phyloP scores from a whole-genome alignment of 2,888 invertebrate genomes.

The Acronicta aceris region DNA sequence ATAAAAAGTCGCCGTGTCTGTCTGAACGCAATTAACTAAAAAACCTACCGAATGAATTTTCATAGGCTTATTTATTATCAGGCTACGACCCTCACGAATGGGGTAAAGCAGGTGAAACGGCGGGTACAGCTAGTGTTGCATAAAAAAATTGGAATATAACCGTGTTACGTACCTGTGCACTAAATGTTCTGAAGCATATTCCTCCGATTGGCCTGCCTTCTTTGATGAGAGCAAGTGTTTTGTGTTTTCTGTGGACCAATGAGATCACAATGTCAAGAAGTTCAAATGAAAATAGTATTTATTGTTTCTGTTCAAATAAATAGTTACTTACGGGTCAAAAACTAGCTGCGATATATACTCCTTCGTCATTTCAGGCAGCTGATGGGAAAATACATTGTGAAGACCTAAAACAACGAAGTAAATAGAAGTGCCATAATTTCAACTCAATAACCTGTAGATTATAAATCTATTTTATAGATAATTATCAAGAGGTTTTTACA shows the following conservation, averaged over 20 bases:
- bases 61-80: no score
- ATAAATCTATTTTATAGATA: no score
- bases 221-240: constrained; percentile 96
- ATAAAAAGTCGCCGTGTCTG: no score
- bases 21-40: no score
- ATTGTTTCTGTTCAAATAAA: constrained; percentile 3
- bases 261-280: background rate
- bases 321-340: constrained; percentile 94
- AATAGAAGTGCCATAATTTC: no score
- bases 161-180: constrained; percentile 91
- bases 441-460: no score
- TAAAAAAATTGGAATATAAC: no score
- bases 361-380: constrained; percentile 98
- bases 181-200: constrained; percentile 98
- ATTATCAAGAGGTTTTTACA: no score
- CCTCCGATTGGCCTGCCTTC: constrained; percentile 98
- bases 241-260: constrained; percentile 93
- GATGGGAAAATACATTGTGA: constrained; percentile 98
- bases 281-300: background rate
- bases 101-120: no score
- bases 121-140: no score
- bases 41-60: no score
- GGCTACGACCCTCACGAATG: no score
- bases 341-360: constrained; percentile 98
- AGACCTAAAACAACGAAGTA: constrained; percentile 86